A percentile compares a stretch with the other conserved stretches of the same genome.
These are phyloP conservation scores for Epinotia bilunana DNA, from an alignment of 2,888 invertebrate species.

Conservation along the genomic window DNA sequence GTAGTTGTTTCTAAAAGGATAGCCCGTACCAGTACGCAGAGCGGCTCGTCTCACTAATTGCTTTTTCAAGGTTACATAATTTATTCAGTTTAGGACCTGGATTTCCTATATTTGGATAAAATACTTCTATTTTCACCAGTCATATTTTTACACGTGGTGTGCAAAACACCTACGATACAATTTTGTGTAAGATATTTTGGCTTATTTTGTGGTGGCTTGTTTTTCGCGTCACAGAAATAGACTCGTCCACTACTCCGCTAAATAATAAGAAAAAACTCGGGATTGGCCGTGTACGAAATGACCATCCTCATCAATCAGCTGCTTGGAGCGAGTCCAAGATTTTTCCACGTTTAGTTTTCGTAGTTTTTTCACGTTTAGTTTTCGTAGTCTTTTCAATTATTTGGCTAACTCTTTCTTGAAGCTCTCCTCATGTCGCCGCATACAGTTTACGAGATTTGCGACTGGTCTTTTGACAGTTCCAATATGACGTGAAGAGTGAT, in stretches of 20 bases:
- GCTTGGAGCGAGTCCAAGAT: slow-evolving; percentile 82
- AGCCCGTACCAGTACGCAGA: no score
- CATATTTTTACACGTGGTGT: slow-evolving; percentile 38
- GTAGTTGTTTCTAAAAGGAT: no score
- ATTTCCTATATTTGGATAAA: slow-evolving; percentile 41
- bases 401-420: slow-evolving; percentile 65
- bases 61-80: no score
- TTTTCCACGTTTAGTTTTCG: slow-evolving; percentile 84
- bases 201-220: slow-evolving; percentile 77
- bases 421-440: slow-evolving; percentile 20
- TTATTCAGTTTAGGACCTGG: neutral
- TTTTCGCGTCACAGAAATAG: slow-evolving; percentile 82
- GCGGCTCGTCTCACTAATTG: no score
- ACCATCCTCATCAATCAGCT: slow-evolving; percentile 85
- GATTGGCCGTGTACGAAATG: slow-evolving; percentile 84
- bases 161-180: slow-evolving; percentile 47
- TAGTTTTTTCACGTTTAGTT: slow-evolving; percentile 83
- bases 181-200: slow-evolving; percentile 64
- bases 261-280: slow-evolving; percentile 84
- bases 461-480: no score
- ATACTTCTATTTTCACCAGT: slow-evolving; percentile 37
- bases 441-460: no score
- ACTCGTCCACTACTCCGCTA: slow-evolving; percentile 81
- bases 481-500: no score
- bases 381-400: slow-evolving; percentile 80